Evolutionary conservation across 2,113 vertebrate genomes (phyloP).

Genomic region (Oceanodroma tethys): DNA sequence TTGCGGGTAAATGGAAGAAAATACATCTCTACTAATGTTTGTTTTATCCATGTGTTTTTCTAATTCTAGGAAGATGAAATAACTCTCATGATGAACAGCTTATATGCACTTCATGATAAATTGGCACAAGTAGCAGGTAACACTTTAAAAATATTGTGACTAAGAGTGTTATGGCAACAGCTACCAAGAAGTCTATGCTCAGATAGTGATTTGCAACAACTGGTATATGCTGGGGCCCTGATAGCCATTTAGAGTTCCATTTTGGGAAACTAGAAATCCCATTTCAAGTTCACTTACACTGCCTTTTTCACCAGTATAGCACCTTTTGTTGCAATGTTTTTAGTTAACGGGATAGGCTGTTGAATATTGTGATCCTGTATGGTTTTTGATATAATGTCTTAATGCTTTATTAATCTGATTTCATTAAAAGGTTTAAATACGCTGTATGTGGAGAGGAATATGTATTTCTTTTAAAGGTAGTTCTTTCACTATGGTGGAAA

Average conservation of each 20-base stretch:
- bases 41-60: constrained; percentile 15
- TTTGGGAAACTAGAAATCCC: neutral
- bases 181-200: neutral
- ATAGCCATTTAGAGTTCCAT: neutral
- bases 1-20: neutral
- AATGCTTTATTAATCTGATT: neutral
- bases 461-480: neutral
- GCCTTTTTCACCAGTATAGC: neutral
- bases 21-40: neutral
- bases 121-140: constrained; percentile 91
- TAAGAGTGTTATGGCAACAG: neutral
- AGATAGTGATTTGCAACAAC: neutral
- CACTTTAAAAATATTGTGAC: constrained; percentile 10
- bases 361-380: neutral
- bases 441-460: neutral
- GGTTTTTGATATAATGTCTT: neutral
- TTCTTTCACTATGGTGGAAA: neutral
- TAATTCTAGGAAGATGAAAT: constrained; percentile 74
- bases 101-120: constrained; percentile 90
- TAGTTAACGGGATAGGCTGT: neutral
- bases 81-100: constrained; percentile 86
- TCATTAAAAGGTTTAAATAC: neutral
- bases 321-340: neutral
- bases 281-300: neutral
- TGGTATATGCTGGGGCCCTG: neutral